These are phyloP conservation scores for Cnemophilus loriae DNA, from an alignment of 2,113 vertebrate species.

Conservation along the genomic window DNA sequence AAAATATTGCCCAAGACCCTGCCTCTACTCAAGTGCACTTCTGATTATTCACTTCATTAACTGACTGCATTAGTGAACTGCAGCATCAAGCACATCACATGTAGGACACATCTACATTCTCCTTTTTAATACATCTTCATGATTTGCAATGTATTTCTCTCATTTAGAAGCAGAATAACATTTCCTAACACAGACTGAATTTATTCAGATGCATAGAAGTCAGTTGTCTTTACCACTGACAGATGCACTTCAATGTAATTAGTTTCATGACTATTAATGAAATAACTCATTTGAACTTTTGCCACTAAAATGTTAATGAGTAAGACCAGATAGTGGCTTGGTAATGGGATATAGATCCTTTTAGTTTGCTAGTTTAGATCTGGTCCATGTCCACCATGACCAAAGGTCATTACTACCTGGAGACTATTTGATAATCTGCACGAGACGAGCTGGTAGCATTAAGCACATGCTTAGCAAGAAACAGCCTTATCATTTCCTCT, in stretches of 20 bases:
- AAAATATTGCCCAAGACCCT: neutral
- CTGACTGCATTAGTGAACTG: neutral
- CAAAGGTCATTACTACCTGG: conserved; percentile 35
- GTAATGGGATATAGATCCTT: conserved; percentile 52
- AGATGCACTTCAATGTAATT: conserved; percentile 44
- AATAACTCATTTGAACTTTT: conserved; percentile 66
- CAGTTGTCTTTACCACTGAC: neutral
- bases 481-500: neutral
- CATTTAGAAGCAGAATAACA: conserved; percentile 21
- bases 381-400: neutral
- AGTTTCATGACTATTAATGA: conserved; percentile 69
- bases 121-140: conserved; percentile 16
- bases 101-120: neutral
- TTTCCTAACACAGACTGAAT: neutral
- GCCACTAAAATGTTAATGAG: conserved; percentile 67
- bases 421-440: neutral
- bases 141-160: conserved; percentile 1
- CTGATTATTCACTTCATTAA: conserved; percentile 14
- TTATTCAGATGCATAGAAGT: conserved; percentile 48
- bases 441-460: neutral
- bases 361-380: conserved; percentile 46
- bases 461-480: neutral
- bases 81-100: neutral
- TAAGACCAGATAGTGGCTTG: neutral
- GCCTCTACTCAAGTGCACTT: neutral